A percentile compares a stretch with the other conserved stretches of the same genome.
These are phyloP conservation scores for Porites lutea DNA, from an alignment of 64 coral and sea anemone genomes.

Conservation along the genomic window DNA sequence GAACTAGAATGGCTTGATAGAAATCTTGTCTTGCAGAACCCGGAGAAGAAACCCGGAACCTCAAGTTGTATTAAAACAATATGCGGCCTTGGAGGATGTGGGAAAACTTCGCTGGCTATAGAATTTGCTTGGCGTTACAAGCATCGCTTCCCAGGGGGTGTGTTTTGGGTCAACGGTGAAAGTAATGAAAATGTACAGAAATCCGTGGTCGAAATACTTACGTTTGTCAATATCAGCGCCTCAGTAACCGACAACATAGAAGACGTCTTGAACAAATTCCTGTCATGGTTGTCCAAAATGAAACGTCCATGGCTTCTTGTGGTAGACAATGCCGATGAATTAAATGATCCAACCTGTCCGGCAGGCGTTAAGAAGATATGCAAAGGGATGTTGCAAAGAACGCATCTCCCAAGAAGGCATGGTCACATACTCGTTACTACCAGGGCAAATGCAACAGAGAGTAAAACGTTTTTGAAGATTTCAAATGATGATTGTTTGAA, in stretches of 20 bases:
- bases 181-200: neutral
- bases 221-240: no score
- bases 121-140: no score
- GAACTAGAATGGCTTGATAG: neutral
- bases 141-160: no score
- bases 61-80: neutral
- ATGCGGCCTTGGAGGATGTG: no score
- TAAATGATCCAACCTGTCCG: neutral
- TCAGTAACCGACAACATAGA: no score
- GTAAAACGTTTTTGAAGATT: neutral
- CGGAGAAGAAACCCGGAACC: neutral
- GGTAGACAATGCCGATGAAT: conserved; percentile 54
- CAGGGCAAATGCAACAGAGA: conserved; percentile 18
- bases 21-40: neutral
- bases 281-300: no score
- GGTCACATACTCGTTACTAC: conserved; percentile 52
- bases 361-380: conserved; percentile 16
- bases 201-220: neutral
- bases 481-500: neutral
- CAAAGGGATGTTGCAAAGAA: conserved; percentile 29
- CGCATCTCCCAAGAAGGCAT: neutral
- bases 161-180: no score
- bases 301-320: no score
- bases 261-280: no score
- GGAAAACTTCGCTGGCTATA: no score